Evolutionary conservation across 2,797 vertebrate species (phyloP), one percentile per base, ranked within the genome.

Genomic region (Halcyon smyrnensis): DNA sequence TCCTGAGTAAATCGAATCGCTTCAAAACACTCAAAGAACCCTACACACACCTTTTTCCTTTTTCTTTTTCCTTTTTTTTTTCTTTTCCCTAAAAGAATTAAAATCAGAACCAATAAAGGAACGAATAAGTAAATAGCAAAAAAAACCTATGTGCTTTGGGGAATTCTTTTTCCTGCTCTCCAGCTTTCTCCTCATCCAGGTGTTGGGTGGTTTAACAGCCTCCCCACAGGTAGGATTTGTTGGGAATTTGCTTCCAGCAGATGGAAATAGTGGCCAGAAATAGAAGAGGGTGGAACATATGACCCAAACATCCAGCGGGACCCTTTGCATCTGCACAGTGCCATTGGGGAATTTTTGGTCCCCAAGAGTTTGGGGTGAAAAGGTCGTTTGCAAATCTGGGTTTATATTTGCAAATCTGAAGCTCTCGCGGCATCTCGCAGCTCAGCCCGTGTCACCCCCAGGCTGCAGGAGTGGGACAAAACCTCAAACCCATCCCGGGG

Each of bases 211-310:
- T 17, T 71, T 36, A 53, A 57, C 6, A 37, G 25, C 54, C 69
- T 51, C 39, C 43, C 8, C 39, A 6, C 16, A 24, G 16, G 1
- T 9, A 27, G 18, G 8, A 9, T 73, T 82, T 53, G 12, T 27
- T 62, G 62, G 20, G 23, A 1, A 36, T 92, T 84, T 70, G 4
- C 11, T 62, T 48, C 48, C 51, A 16, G 5, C 1, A 15, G 60
- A 9, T 39, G 34, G 77, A 62, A 86, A 70, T 16, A 18, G 3
- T 1, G 9, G 23, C 20, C 18, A n/a, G 30, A 45, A 56, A 57
- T 3, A 50, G 21, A 17, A 63, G 5, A 1, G 0, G 30, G 15
- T 13, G 41, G 57, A n/a, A 60, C 0, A 0, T 4, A 54, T 0
- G 3, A 8, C 70, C 23, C 17, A 15, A n/a, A 54, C 9, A 19